Conservation (phyloP, 2,797 vertebrate genomes). For the Limnodromus scolopaceus region DNA sequence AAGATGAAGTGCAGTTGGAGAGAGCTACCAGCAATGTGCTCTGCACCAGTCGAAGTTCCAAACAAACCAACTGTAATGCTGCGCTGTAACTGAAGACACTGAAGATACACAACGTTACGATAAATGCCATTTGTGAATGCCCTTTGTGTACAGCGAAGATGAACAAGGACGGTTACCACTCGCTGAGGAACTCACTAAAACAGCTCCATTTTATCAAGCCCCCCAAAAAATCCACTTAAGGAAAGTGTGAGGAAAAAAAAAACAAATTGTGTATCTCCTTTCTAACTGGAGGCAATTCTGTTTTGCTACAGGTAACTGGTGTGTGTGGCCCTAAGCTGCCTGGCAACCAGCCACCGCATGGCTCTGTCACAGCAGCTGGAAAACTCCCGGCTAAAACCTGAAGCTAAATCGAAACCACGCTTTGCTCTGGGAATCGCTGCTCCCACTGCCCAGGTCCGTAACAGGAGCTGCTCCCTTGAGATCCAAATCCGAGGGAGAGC, state of each 20-base stretch:
- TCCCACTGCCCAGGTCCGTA: neutral
- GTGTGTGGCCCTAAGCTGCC: neutral
- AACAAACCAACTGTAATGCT: neutral
- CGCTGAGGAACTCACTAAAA: neutral
- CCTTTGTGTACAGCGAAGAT: neutral
- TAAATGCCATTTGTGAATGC: neutral
- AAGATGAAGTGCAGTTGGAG: constrained; percentile 63
- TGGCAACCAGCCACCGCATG: neutral
- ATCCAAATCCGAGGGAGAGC: neutral
- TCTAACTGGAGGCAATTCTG: no score
- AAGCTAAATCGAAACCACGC: neutral
- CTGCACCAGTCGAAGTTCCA: neutral
- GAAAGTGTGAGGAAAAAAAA: neutral
- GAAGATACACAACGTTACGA: fast-evolving
- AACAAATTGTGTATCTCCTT: neutral
- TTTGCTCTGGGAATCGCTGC: neutral
- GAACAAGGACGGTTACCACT: neutral
- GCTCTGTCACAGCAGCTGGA: neutral
- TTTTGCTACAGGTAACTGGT: neutral
- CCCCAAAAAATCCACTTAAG: neutral
- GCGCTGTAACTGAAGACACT: neutral
- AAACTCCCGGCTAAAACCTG: neutral
- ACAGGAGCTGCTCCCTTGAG: neutral
- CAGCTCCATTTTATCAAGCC: neutral
- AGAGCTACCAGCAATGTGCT: neutral